Conservation (phyloP, 2,113 vertebrate genomes). For the Calyptommatus sinebrachiatus region DNA sequence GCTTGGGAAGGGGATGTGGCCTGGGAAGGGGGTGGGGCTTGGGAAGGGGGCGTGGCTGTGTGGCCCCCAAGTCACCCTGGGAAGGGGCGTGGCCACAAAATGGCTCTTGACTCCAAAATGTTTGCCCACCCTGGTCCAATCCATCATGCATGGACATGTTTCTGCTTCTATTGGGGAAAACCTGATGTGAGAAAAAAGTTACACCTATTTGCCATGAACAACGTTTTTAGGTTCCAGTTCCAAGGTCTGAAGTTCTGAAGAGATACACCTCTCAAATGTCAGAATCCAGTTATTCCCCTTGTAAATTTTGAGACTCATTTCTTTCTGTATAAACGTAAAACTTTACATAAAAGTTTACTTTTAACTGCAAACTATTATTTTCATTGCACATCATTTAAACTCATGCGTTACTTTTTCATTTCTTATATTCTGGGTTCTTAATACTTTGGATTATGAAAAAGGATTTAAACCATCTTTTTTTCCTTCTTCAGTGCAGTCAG, state of each 20-base stretch:
- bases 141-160: no score
- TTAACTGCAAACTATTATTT: slow-evolving; percentile 14
- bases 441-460: not conserved
- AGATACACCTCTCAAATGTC: not conserved
- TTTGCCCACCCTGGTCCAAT: no score
- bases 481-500: not conserved
- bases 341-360: no score
- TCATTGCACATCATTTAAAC: slow-evolving; percentile 26
- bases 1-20: no score
- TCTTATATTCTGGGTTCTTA: not conserved
- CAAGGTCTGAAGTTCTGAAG: not conserved
- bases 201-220: not conserved
- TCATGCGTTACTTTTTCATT: slow-evolving; percentile 1
- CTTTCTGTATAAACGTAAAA: not conserved
- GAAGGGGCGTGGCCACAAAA: no score
- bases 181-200: not conserved
- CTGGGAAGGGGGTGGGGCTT: no score
- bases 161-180: not conserved
- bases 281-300: not conserved
- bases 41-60: no score
- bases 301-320: not conserved
- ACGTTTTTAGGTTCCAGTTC: not conserved
- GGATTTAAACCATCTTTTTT: slow-evolving; percentile 12
- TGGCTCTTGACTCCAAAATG: no score
- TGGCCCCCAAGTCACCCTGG: no score